Evolutionary conservation across 2,888 invertebrate genomes (phyloP).

Genomic region (Drosophila imparisetae): DNA sequence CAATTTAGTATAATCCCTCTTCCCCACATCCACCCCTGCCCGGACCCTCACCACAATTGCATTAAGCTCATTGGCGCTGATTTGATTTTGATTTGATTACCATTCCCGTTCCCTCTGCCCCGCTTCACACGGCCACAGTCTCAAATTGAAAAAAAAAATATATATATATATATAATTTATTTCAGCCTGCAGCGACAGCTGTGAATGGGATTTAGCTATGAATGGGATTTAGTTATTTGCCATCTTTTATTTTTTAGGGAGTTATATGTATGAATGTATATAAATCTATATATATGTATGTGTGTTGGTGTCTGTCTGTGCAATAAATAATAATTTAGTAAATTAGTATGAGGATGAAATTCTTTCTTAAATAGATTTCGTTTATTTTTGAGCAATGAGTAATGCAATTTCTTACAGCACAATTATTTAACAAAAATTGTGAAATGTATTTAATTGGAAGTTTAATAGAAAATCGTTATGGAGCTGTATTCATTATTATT

Average conservation of each 20-base stretch:
- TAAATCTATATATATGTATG: neutral
- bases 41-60: constrained; percentile 9
- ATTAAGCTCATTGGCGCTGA: constrained; percentile 51
- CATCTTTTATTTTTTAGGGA: neutral
- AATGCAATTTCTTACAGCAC: neutral
- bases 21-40: constrained; percentile 1
- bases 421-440: neutral
- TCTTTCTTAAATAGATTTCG: neutral
- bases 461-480: neutral
- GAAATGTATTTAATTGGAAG: neutral
- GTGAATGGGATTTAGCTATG: neutral
- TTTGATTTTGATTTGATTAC: constrained; percentile 48
- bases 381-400: neutral
- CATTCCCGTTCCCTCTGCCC: neutral
- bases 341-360: neutral
- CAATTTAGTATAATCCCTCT: constrained; percentile 5
- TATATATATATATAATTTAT: neutral
- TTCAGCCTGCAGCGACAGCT: constrained; percentile 18
- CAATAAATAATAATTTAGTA: neutral
- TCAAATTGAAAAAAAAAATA: constrained; percentile 39
- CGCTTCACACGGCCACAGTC: constrained; percentile 25
- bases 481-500: neutral
- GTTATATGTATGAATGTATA: neutral
- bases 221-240: constrained; percentile 8
- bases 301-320: neutral